Evolutionary conservation across 2,888 invertebrate species (phyloP), one percentile per base, ranked within the genome.

Genomic region (Steinernema carpocapsae): DNA sequence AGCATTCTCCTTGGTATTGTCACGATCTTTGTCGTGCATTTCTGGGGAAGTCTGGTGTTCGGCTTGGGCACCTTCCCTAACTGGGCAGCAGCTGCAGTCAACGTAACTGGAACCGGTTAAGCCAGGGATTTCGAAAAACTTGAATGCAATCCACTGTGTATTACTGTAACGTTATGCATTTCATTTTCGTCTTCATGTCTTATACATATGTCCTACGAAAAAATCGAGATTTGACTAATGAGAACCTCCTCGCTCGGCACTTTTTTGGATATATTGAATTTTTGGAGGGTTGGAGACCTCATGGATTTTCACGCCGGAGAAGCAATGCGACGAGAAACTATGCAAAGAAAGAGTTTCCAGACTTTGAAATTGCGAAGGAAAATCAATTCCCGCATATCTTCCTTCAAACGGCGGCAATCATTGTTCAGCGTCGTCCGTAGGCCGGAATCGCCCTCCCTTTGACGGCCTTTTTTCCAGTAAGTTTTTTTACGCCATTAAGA

Each of bases 11-110:
- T 77, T 45, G 71, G 80, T 6, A 24, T 79, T 22, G 43, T 81
- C 42, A 82, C 82, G 22, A 77, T 81, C n/a, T 1, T 71, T 46
- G 79, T 81, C 77, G 82, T 82, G 79, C 79, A 81, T 72, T 76
- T 77, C 14, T 72, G 79, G 52, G 83, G 79, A n/a, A 74, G 74
- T 19, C 56, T 80, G 24, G 74, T 77, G 26, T 77, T 83, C 10
- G 79, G 78, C 17, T 73, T 82, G 26, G 72, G 71, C 64, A 64
- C 72, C 10, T 78, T 78, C 74, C 78, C 78, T 43, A 48, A 26
- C 29, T 78, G 78, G 78, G 78, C 78, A 3, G 26, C 24, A 19
- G 56, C 56, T 64, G 64, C 29, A 3, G 17, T 14, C 29, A 64
- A 64, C 64, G 37, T 64, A 14, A 64, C 64, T 32, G 32, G 17